Evolutionary conservation across 2,888 invertebrate genomes (phyloP).

Genomic region (Sylvicola cinctus): DNA sequence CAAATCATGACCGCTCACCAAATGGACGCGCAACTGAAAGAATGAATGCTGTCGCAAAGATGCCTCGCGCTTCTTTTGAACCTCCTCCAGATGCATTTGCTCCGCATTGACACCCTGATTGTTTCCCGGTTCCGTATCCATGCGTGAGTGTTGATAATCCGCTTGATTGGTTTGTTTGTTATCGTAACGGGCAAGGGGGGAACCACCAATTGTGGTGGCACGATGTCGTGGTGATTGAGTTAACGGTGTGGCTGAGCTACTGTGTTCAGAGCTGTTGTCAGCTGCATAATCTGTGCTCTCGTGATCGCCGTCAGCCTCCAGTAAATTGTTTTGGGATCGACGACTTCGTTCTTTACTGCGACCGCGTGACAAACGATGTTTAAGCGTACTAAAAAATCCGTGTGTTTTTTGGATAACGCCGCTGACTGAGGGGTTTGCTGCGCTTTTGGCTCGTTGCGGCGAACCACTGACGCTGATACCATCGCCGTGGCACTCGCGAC

Average conservation of each 20-base stretch:
- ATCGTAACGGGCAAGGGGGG: conserved; percentile 5
- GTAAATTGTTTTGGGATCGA: conserved; percentile 21
- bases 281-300: conserved; percentile 55
- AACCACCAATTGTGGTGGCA: conserved; percentile 32
- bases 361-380: conserved; percentile 61
- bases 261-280: conserved; percentile 58
- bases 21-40: conserved; percentile 75
- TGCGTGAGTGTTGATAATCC: too few species aligned
- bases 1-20: conserved; percentile 72
- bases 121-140: too few species aligned
- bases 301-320: conserved; percentile 35
- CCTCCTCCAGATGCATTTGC: conserved; percentile 51
- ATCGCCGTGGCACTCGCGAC: conserved; percentile 31
- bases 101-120: too few species aligned
- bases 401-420: conserved; percentile 59
- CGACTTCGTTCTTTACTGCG: conserved; percentile 46
- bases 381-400: conserved; percentile 62
- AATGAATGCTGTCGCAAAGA: conserved; percentile 70
- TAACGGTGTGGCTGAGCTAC: conserved; percentile 38
- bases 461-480: conserved; percentile 31
- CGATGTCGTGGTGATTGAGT: conserved; percentile 61
- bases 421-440: conserved; percentile 38
- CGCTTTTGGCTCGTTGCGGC: conserved; percentile 27
- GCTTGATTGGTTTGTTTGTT: too few species aligned
- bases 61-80: conserved; percentile 44